phyloP scores from a whole-genome alignment of 2,888 invertebrate species.

The Stenoptilia bipunctidactyla region DNA sequence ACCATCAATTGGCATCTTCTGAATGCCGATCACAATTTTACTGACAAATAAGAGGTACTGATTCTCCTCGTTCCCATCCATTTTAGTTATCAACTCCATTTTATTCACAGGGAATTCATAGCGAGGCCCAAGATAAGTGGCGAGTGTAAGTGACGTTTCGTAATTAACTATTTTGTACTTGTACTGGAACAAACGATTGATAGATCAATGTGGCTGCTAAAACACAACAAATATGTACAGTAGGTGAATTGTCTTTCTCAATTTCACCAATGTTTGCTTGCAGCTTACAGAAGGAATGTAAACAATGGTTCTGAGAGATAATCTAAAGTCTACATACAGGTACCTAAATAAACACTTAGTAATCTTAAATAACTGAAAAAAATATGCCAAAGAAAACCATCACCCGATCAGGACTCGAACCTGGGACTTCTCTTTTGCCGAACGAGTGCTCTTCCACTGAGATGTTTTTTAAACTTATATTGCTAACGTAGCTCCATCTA shows the following conservation, averaged over 20 bases:
- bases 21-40: slow-evolving; percentile 75
- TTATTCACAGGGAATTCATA: slow-evolving; percentile 71
- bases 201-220: slow-evolving; percentile 1
- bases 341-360: no score
- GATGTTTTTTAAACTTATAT: no score
- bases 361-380: no score
- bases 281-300: no score
- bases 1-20: slow-evolving; percentile 78
- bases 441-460: no score
- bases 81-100: slow-evolving; percentile 44
- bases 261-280: no score
- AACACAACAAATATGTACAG: neutral
- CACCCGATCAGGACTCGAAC: no score
- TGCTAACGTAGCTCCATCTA: no score
- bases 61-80: slow-evolving; percentile 21
- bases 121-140: slow-evolving; percentile 77
- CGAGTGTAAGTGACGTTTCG: slow-evolving; percentile 73
- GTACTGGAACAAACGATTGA: slow-evolving; percentile 67
- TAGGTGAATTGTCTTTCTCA: neutral
- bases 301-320: no score
- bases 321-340: no score
- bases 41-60: slow-evolving; percentile 75
- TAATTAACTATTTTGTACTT: slow-evolving; percentile 79
- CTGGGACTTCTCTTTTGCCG: no score
- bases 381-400: no score